Evolutionary conservation across 1,140 invertebrate species (phyloP).

Genomic region (Lineus longissimus): DNA sequence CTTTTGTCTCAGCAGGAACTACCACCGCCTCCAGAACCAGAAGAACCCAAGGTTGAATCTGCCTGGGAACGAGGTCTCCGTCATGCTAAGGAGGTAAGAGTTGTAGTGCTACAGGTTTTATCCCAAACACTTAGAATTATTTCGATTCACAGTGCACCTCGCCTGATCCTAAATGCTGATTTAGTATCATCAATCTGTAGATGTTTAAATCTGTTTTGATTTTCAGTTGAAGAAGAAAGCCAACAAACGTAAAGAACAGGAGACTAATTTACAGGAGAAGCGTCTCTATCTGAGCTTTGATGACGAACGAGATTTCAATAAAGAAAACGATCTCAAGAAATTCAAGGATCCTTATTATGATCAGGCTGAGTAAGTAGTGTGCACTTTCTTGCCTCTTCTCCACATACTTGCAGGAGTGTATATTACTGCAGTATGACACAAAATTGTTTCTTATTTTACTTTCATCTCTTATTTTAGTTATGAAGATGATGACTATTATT

Average conservation of each 20-base stretch:
- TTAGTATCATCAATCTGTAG: not conserved
- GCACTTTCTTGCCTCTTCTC: too few species aligned
- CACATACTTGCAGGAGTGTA: too few species aligned
- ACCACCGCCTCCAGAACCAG: constrained; percentile 47
- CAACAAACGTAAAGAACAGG: constrained; percentile 87
- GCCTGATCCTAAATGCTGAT: too few species aligned
- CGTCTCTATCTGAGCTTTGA: constrained; percentile 81
- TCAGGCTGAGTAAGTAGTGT: constrained; percentile 15
- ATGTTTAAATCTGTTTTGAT: constrained; percentile 8
- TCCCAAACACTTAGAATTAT: too few species aligned
- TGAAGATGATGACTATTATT: constrained; percentile 47
- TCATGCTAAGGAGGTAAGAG: constrained; percentile 83
- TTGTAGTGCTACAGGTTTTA: not conserved
- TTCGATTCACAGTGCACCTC: too few species aligned
- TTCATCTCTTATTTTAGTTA: constrained; percentile 7
- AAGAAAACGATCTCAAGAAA: constrained; percentile 75
- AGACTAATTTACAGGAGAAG: constrained; percentile 95
- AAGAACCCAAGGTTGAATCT: constrained; percentile 67
- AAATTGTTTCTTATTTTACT: too few species aligned
- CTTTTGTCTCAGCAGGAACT: constrained; percentile 28
- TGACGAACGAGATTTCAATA: constrained; percentile 71
- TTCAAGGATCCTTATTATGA: constrained; percentile 43
- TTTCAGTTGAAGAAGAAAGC: constrained; percentile 78
- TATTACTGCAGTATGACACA: too few species aligned
- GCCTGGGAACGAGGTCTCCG: constrained; percentile 87